A percentile compares a stretch with the other conserved stretches of the same genome.
These are phyloP conservation scores for Galerucella calmariensis DNA, from an alignment of 2,888 invertebrate species.

Conservation along the genomic window DNA sequence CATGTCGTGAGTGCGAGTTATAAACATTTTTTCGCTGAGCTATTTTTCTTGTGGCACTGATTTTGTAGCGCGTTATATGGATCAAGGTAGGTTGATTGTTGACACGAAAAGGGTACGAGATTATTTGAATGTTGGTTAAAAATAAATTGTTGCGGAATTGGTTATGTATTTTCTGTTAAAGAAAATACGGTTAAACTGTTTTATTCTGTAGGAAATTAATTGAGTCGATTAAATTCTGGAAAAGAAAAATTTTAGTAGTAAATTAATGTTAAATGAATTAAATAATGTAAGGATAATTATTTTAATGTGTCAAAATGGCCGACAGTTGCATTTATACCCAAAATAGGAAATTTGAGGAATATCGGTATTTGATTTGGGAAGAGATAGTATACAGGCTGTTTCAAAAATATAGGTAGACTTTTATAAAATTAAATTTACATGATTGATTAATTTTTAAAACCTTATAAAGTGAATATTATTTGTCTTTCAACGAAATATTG, in stretches of 20 bases:
- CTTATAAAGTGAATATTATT: too few species aligned
- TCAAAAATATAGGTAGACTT: too few species aligned
- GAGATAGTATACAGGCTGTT: background rate
- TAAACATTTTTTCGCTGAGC: constrained; percentile 30
- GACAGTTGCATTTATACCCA: background rate
- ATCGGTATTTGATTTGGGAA: background rate
- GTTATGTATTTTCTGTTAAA: too few species aligned
- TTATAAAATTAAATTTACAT: too few species aligned
- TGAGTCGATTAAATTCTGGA: too few species aligned
- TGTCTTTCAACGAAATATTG: too few species aligned
- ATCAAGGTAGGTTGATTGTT: constrained; percentile 19
- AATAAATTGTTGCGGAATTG: background rate
- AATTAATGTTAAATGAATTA: too few species aligned
- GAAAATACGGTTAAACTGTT: too few species aligned
- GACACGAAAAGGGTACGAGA: background rate
- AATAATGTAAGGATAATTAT: background rate
- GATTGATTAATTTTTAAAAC: too few species aligned
- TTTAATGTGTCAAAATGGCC: background rate
- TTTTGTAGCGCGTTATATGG: constrained; percentile 18
- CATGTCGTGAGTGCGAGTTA: constrained; percentile 27
- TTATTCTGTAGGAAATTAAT: too few species aligned
- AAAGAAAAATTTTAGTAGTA: too few species aligned
- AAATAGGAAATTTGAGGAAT: background rate
- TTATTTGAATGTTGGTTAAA: too few species aligned
- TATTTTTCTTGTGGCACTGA: constrained; percentile 26